phyloP scores from a whole-genome alignment of 2,888 invertebrate species.

The Sphaerophoria rueppellii region DNA sequence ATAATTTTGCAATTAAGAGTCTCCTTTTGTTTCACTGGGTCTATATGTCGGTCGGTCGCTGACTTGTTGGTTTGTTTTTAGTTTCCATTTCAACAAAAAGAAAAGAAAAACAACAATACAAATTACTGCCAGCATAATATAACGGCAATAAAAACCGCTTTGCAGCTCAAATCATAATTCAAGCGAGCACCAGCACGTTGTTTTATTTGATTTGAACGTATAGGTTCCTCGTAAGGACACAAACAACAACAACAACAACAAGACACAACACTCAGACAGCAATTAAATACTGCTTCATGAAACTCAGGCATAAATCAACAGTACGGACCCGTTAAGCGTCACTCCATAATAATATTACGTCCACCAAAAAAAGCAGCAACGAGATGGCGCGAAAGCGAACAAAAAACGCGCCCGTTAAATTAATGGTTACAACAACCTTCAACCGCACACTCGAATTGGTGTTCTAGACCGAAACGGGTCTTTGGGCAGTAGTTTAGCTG shows the following conservation, averaged over 20 bases:
- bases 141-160: constrained; percentile 48
- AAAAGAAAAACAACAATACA: constrained; percentile 9
- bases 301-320: constrained; percentile 69
- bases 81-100: constrained; percentile 29
- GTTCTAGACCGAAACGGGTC: neutral
- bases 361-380: neutral
- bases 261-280: constrained; percentile 55
- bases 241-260: neutral
- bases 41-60: constrained; percentile 22
- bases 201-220: neutral
- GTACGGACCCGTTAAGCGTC: constrained; percentile 67
- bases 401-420: constrained; percentile 51
- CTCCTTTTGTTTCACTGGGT: neutral
- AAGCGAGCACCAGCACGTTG: constrained; percentile 29
- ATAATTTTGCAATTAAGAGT: constrained; percentile 67
- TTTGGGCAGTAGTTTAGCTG: neutral
- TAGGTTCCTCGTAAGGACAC: neutral
- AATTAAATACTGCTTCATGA: constrained; percentile 69
- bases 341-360: constrained; percentile 53
- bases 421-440: constrained; percentile 58
- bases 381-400: neutral
- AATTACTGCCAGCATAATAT: constrained; percentile 46
- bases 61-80: constrained; percentile 10
- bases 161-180: constrained; percentile 60
- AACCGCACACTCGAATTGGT: constrained; percentile 27